Evolutionary conservation across 1,140 invertebrate species (phyloP), one percentile per base, ranked within the genome.

Genomic region (Aphelenchoides avenae): DNA sequence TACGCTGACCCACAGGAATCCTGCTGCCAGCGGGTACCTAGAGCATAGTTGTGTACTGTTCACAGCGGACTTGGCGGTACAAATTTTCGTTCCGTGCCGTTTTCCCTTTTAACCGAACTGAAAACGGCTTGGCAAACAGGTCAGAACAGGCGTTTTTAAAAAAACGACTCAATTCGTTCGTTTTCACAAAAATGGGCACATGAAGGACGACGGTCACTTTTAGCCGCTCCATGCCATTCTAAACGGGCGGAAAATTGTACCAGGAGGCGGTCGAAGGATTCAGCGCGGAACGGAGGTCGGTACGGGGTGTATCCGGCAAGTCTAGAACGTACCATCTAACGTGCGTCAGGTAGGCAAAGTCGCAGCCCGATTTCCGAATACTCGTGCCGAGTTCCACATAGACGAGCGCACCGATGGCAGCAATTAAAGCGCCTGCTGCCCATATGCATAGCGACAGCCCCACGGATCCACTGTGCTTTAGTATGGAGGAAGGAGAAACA

Each of bases 291-390:
- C n/a, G n/a, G n/a, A n/a, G n/a, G n/a, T n/a, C n/a, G n/a, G n/a
- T n/a, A n/a, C 22, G 52, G 31, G 24, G 49, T 30, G 7, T 36
- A n/a, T n/a, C n/a, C n/a, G n/a, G n/a, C n/a, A n/a, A n/a, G n/a
- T n/a, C n/a, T n/a, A 44, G 27, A 34, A 43, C 44, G 18, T 44
- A 55, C 71, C 71, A 73, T 55, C 58, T 55, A n/a, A 56, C 71
- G 49, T 71, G 53, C 11, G 55, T 51, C 9, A 74, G 44, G 54
- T 74, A 74, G 11, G 71, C 71, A 54, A 74, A 74, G 50, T 74
- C 71, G 41, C 71, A 54, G 6, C 71, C 71, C 24, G 62, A 67
- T 43, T 65, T 67, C n/a, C 70, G 43, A 9, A 74, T 74, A 15
- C 52, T 59, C 1, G 71, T 74, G 1, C 62, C 61, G 15, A 63